Conservation (phyloP, 2,113 vertebrate genomes). For the Anhinga rufa region DNA sequence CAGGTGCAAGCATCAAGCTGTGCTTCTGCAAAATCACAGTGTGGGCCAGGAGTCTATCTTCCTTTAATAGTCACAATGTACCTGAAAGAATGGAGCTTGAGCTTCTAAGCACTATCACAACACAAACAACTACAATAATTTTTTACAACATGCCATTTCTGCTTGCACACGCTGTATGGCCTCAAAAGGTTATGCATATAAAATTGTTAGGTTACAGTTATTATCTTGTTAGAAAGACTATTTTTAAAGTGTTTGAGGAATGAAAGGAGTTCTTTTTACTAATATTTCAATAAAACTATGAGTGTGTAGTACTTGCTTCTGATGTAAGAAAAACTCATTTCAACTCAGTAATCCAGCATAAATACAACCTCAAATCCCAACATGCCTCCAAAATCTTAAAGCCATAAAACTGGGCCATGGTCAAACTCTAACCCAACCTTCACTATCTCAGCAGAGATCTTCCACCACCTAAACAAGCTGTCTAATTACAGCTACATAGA, state of each 20-base stretch:
- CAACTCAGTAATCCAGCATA: background rate
- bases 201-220: conserved; percentile 37
- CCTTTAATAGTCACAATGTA: background rate
- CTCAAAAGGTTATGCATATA: conserved; percentile 52
- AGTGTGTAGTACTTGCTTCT: background rate
- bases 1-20: background rate
- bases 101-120: background rate
- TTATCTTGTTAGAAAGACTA: conserved; percentile 21
- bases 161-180: background rate
- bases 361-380: background rate
- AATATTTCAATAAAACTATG: conserved; percentile 17
- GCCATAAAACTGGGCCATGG: background rate
- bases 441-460: background rate
- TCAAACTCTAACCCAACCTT: background rate
- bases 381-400: background rate
- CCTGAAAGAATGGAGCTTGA: background rate
- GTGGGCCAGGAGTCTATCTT: background rate
- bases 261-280: background rate
- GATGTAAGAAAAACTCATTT: conserved; percentile 25
- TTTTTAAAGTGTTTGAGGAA: conserved; percentile 34
- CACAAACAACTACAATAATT: background rate
- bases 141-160: conserved; percentile 32
- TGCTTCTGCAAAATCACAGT: background rate
- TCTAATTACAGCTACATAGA: background rate
- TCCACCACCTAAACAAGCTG: background rate